A percentile compares a stretch with the other conserved stretches of the same genome.
Conservation (phyloP, 2,113 vertebrate genomes). For the Heterocephalus glaber region DNA sequence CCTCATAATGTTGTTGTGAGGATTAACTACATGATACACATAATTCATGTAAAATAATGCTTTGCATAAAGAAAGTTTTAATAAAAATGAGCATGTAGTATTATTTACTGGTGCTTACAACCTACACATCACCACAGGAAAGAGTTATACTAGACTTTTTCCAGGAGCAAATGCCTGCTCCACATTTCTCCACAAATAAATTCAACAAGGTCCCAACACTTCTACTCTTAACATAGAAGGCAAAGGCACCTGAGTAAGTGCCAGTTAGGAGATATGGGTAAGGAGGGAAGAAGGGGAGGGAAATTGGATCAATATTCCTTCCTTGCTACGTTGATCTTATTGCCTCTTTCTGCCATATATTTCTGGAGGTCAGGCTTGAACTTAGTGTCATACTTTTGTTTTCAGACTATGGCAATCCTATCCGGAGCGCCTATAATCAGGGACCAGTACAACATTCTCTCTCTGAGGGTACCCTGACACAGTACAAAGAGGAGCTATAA, state of each 20-base stretch:
- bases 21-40: conserved; percentile 23
- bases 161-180: background rate
- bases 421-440: background rate
- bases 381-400: background rate
- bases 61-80: background rate
- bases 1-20: conserved; percentile 27
- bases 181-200: background rate
- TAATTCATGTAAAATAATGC: background rate
- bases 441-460: background rate
- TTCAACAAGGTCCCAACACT: background rate
- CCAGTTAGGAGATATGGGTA: background rate
- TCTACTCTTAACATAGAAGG: conserved; percentile 33
- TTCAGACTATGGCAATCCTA: background rate
- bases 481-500: background rate
- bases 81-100: conserved; percentile 34
- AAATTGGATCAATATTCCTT: background rate
- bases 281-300: background rate
- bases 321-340: background rate
- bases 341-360: background rate
- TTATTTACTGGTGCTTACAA: conserved; percentile 1
- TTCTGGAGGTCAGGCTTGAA: conserved; percentile 16
- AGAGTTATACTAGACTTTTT: background rate
- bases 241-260: background rate
- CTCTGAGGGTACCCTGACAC: background rate
- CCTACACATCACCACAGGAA: background rate